A percentile compares a stretch with the other conserved stretches of the same genome.
Conservation (phyloP, 2,888 invertebrate species). For the Dinocampus coccinellae region DNA sequence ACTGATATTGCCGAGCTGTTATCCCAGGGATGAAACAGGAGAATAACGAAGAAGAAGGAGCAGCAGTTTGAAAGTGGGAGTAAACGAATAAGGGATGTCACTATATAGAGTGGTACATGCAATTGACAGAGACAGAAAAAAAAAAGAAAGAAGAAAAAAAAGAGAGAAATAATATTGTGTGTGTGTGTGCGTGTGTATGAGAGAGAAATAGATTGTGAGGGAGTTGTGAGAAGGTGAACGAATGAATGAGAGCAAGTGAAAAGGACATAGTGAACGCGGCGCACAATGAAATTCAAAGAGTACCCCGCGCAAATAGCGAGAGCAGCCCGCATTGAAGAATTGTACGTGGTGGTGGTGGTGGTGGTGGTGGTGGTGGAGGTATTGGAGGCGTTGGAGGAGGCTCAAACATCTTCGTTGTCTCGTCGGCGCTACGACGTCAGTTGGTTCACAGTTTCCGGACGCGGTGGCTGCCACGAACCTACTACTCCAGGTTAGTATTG, state of each 20-base stretch:
- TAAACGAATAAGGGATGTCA: neutral
- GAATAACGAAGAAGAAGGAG: neutral
- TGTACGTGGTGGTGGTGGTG: slow-evolving; percentile 48
- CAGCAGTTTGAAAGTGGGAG: neutral
- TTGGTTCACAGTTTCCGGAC: slow-evolving; percentile 66
- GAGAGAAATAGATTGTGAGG: neutral
- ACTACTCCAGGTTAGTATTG: slow-evolving; percentile 55
- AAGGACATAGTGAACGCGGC: neutral
- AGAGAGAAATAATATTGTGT: neutral
- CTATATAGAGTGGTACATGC: neutral
- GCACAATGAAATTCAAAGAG: slow-evolving; percentile 42
- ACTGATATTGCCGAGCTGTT: neutral
- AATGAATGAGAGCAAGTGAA: neutral
- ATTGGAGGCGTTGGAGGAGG: slow-evolving; percentile 54
- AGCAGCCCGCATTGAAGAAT: slow-evolving; percentile 31
- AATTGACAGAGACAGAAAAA: neutral
- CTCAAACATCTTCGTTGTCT: slow-evolving; percentile 31
- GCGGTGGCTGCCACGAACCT: slow-evolving; percentile 53
- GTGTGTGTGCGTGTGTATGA: neutral
- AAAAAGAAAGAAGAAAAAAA: neutral
- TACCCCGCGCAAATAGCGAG: slow-evolving; percentile 41
- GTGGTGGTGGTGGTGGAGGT: slow-evolving; percentile 52
- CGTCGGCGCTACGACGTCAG: slow-evolving; percentile 55
- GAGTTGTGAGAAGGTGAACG: neutral
- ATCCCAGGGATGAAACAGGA: neutral